Percentiles rank a stretch among this genome's conserved stretches.
Conservation (phyloP, 1,140 invertebrate genomes). For the Wiebesia pumilae region DNA sequence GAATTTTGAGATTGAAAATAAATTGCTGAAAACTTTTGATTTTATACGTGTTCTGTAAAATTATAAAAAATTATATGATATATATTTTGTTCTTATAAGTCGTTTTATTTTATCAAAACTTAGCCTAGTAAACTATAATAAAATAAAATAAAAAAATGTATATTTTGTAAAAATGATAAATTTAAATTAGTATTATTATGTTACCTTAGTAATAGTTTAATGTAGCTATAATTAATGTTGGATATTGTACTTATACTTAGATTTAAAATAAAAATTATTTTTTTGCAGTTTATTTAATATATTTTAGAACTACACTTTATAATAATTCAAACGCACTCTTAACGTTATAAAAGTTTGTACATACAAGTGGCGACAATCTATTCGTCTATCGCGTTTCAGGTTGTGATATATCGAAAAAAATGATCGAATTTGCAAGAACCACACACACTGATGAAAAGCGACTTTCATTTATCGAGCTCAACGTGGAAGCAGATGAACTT, state of each 20-base stretch:
- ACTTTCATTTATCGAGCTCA: conserved; percentile 79
- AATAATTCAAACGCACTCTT: background rate
- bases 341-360: background rate
- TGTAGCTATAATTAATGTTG: too few relatives aligned
- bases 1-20: too few relatives aligned
- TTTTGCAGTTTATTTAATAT: background rate
- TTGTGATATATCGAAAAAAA: conserved; percentile 82
- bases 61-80: too few relatives aligned
- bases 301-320: background rate
- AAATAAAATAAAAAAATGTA: too few relatives aligned
- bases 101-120: too few relatives aligned
- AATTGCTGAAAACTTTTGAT: too few relatives aligned
- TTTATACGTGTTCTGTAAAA: too few relatives aligned
- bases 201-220: too few relatives aligned
- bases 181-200: too few relatives aligned
- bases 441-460: conserved; percentile 71
- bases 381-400: conserved; percentile 67
- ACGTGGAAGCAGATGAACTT: conserved; percentile 78
- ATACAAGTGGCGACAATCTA: background rate
- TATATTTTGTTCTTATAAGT: too few relatives aligned
- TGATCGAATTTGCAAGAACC: conserved; percentile 81
- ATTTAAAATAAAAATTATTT: background rate
- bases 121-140: too few relatives aligned
- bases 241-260: background rate
- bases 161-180: too few relatives aligned